phyloP scores from a whole-genome alignment of 1,140 invertebrate genomes.

The Catajapyx aquilonaris region DNA sequence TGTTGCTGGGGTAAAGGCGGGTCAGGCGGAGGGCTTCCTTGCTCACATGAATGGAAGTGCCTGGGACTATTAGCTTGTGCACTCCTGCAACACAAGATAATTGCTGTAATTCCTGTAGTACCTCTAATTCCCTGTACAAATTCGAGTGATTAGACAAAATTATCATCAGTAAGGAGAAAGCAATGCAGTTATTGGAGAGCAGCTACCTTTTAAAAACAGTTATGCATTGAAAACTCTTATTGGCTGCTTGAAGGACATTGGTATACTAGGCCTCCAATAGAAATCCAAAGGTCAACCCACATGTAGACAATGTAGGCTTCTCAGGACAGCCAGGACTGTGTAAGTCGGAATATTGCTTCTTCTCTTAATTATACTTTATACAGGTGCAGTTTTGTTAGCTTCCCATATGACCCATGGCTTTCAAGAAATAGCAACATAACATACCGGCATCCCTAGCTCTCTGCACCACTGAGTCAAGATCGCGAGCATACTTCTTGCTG shows the following conservation, averaged over 20 bases:
- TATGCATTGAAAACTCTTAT: neutral
- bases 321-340: neutral
- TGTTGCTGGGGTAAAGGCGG: constrained; percentile 63
- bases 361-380: neutral
- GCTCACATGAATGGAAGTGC: constrained; percentile 65
- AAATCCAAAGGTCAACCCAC: constrained; percentile 5
- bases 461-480: constrained; percentile 78
- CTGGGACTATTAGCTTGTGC: constrained; percentile 84
- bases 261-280: neutral
- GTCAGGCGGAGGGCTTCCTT: constrained; percentile 76
- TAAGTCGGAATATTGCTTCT: constrained; percentile 2
- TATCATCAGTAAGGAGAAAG: too few species aligned
- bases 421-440: constrained; percentile 6
- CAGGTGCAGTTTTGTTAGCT: neutral
- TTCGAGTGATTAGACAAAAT: too few species aligned
- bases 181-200: too few species aligned
- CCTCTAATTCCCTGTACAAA: too few species aligned
- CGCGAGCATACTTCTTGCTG: constrained; percentile 81
- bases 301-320: neutral
- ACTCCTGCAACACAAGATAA: too few species aligned
- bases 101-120: too few species aligned
- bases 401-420: neutral
- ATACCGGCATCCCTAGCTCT: constrained; percentile 77
- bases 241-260: neutral
- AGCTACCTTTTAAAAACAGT: neutral